phyloP scores from a whole-genome alignment of 1,140 invertebrate species.

The Magallana angulata region DNA sequence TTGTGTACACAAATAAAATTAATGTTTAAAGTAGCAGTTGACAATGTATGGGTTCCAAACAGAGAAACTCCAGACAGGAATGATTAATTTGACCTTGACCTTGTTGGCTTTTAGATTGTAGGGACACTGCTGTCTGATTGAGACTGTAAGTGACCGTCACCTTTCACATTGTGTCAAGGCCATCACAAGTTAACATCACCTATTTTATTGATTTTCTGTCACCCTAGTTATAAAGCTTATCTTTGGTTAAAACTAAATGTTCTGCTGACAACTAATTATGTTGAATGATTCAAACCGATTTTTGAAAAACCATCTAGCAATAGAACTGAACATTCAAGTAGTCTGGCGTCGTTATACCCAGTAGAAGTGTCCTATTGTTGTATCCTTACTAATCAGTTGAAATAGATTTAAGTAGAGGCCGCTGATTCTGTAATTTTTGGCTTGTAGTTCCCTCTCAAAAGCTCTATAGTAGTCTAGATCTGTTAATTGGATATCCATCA shows the following conservation, averaged over 20 bases:
- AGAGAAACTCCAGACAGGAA: too few relatives aligned
- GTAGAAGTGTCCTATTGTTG: background rate
- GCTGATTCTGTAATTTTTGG: background rate
- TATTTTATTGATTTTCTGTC: background rate
- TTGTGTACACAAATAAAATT: too few relatives aligned
- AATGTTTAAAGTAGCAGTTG: too few relatives aligned
- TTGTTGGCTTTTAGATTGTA: conserved; percentile 22
- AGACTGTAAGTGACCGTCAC: conserved; percentile 18
- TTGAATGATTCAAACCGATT: too few relatives aligned
- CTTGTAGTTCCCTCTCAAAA: background rate
- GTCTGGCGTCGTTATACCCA: too few relatives aligned
- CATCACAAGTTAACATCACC: conserved; percentile 23
- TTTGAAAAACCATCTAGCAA: too few relatives aligned
- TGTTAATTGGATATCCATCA: too few relatives aligned
- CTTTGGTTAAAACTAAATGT: too few relatives aligned
- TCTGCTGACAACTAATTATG: too few relatives aligned
- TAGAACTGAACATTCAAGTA: too few relatives aligned
- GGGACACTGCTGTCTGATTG: background rate
- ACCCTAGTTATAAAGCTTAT: background rate
- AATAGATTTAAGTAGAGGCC: background rate
- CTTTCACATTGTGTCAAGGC: background rate
- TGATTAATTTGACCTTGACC: background rate
- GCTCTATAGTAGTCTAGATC: too few relatives aligned
- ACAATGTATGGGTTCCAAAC: too few relatives aligned
- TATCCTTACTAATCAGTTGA: background rate